A percentile compares a stretch with the other conserved stretches of the same genome.
Evolutionary conservation across 2,888 invertebrate genomes (phyloP).

Genomic region (Xylophagus ater): DNA sequence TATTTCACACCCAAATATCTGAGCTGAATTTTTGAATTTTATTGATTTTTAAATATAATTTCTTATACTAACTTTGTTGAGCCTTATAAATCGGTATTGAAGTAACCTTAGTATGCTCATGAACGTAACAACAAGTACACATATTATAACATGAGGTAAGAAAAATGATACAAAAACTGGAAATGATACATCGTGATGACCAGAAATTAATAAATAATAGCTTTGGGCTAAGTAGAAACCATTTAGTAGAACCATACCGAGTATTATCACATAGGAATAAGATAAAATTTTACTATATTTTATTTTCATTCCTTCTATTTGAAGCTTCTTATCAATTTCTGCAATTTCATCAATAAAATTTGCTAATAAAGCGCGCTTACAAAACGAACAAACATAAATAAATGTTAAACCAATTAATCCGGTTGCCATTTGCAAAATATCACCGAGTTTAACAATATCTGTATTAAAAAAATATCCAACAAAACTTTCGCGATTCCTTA

Average conservation of each 20-base stretch:
- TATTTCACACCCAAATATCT: too few species aligned
- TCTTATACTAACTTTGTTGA: conserved; percentile 6
- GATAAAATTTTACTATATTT: conserved; percentile 8
- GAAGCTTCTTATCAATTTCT: conserved; percentile 8
- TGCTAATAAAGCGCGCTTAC: background rate
- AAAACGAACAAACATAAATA: conserved; percentile 10
- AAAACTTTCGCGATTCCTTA: conserved; percentile 34
- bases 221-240: background rate
- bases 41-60: too few species aligned
- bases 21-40: too few species aligned
- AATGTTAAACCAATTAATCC: conserved; percentile 13
- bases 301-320: conserved; percentile 4
- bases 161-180: conserved; percentile 4
- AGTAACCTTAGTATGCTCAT: conserved; percentile 5
- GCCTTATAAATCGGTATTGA: conserved; percentile 4
- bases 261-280: conserved; percentile 19
- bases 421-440: conserved; percentile 25
- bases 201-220: conserved; percentile 1
- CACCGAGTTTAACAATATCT: conserved; percentile 33
- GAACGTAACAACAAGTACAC: conserved; percentile 4
- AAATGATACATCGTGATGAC: background rate
- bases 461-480: conserved; percentile 37
- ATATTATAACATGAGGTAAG: conserved; percentile 1
- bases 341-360: conserved; percentile 1
- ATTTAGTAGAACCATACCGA: background rate